These are phyloP conservation scores for Pterostichus niger DNA, from an alignment of 2,888 invertebrate genomes.

Conservation along the genomic window DNA sequence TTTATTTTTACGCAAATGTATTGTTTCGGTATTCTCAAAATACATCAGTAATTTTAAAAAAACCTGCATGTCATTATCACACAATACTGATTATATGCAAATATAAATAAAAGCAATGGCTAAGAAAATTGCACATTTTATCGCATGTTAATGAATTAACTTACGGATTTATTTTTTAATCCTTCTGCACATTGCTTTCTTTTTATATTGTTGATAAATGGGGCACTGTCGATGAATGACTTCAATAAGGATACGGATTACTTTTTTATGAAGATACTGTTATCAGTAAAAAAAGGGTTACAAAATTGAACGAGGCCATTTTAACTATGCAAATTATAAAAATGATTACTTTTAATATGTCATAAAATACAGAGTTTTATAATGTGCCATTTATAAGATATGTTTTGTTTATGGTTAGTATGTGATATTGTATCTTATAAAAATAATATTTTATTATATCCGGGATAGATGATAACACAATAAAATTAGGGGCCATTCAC, in stretches of 20 bases:
- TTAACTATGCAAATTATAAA: conserved; percentile 30
- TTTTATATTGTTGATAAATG: conserved; percentile 5
- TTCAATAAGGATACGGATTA: conserved; percentile 22
- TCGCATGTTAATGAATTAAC: too few relatives aligned
- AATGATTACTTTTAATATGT: conserved; percentile 34
- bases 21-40: too few relatives aligned
- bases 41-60: too few relatives aligned
- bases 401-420: conserved; percentile 9
- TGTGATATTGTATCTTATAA: conserved; percentile 20
- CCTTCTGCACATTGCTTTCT: not conserved
- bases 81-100: too few relatives aligned
- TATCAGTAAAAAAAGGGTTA: conserved; percentile 44
- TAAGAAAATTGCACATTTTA: too few relatives aligned
- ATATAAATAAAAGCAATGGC: too few relatives aligned
- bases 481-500: too few relatives aligned
- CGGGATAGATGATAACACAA: conserved; percentile 34
- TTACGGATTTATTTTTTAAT: too few relatives aligned
- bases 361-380: conserved; percentile 31
- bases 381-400: conserved; percentile 23
- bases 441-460: conserved; percentile 41
- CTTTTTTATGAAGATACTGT: conserved; percentile 38
- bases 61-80: too few relatives aligned
- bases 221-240: conserved; percentile 30
- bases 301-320: conserved; percentile 42
- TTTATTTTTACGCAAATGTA: too few relatives aligned